Conservation (phyloP, 92 coral and sea anemone genomes). For the Epizoanthus illoricatus region DNA sequence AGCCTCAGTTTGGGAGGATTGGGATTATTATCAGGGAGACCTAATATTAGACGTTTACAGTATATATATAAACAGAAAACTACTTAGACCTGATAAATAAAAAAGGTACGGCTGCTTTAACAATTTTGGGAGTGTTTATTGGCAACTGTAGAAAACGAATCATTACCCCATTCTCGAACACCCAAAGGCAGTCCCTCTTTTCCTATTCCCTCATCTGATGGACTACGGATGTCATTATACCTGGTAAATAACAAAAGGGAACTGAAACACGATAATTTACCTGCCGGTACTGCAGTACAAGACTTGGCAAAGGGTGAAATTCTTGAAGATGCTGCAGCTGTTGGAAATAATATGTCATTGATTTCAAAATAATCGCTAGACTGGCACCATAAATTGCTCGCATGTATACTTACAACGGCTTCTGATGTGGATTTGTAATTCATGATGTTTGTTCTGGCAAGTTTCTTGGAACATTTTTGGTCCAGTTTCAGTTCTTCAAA, state of each 20-base stretch:
- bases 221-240: neutral
- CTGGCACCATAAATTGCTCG: no score
- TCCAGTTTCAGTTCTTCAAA: conserved; percentile 87
- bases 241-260: neutral
- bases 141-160: no score
- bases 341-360: no score
- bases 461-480: conserved; percentile 73
- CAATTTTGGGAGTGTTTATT: no score
- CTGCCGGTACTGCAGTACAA: conserved; percentile 87
- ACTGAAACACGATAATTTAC: conserved; percentile 32
- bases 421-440: conserved; percentile 90
- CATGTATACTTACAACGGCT: conserved; percentile 62
- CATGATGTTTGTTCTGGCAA: conserved; percentile 77
- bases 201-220: neutral
- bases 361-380: no score
- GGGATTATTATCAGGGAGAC: no score
- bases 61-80: no score
- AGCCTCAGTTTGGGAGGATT: no score
- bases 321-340: conserved; percentile 82
- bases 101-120: neutral
- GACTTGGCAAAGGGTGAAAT: conserved; percentile 87
- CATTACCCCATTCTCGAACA: no score
- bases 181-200: no score
- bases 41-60: no score
- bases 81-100: no score